Evolutionary conservation across 30 jellyfish, hydroid and myxozoan genomes (phyloP).

Genomic region (Nemopilema nomurai): DNA sequence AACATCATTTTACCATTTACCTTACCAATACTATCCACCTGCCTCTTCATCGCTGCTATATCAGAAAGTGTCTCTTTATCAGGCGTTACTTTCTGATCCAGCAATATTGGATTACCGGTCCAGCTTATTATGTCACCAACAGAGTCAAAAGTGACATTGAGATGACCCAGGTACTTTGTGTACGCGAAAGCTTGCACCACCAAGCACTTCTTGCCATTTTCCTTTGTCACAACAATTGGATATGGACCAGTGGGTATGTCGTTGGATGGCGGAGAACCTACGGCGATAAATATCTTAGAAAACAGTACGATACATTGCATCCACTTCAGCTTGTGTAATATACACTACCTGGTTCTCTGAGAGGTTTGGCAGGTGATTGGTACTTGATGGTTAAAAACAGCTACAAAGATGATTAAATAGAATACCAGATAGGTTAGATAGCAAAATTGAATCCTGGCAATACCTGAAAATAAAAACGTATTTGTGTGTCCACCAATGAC

Average conservation of each 20-base stretch:
- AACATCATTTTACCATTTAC: conserved; percentile 13
- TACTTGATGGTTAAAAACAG: no score
- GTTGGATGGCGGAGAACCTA: conserved; percentile 64
- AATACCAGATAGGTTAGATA: neutral
- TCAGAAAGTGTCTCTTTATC: conserved; percentile 22
- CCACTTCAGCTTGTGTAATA: no score
- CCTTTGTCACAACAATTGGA: conserved; percentile 28
- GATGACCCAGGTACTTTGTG: conserved; percentile 66
- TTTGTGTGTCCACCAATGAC: conserved; percentile 89
- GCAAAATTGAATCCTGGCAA: neutral
- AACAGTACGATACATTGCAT: no score
- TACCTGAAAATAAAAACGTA: conserved; percentile 81
- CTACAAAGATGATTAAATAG: no score
- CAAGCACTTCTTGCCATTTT: conserved; percentile 38
- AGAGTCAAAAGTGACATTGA: conserved; percentile 58
- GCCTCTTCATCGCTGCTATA: conserved; percentile 2
- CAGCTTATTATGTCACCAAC: conserved; percentile 49
- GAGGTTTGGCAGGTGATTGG: no score
- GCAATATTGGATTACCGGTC: conserved; percentile 77
- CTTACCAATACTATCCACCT: conserved; percentile 67
- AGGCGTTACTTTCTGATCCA: conserved; percentile 37
- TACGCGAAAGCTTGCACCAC: conserved; percentile 73
- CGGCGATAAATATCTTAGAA: no score
- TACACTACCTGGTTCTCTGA: no score
- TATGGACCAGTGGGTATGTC: conserved; percentile 57